Evolutionary conservation across 2,797 vertebrate species (phyloP), one percentile per base, ranked within the genome.

Genomic region (Acridotheres tristis): DNA sequence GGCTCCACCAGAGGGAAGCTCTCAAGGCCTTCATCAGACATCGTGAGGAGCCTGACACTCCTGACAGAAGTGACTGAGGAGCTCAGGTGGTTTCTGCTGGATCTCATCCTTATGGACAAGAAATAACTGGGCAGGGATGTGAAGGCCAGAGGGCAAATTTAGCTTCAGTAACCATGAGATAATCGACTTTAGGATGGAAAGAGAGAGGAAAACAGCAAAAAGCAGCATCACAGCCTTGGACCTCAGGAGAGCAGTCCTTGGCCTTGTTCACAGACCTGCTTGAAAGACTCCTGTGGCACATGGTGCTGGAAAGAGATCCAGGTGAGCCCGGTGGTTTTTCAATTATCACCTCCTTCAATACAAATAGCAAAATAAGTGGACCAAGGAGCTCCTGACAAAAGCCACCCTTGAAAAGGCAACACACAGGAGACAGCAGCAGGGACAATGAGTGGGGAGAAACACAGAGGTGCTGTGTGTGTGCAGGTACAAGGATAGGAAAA

Each of bases 251-350:
- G 11, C 32, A 61, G 32, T 23, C 20, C 68, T 45, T 38, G 30
- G 50, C 43, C 34, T 53, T 32, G 13, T 36, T 65, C 45, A 55
- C 23, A 48, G 38, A 65, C 23, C 15, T 47, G 6, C 36, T 6
- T 68, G 27, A 62, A 67, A 83, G 51, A 83, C 30, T 45, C 36
- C 29, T 3, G 5, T 18, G 12, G 43, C 30, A 75, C 5, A 21
- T 0, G 0, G 19, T 10, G 25, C 40, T 66, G 58, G 40, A 54
- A 9, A 82, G 20, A 50, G 27, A 10, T 17, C 42, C 54, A 69
- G 38, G 54, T 0, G 0, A 79, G 47, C 42, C 32, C 47, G 23
- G 11, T 55, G 7, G n/a, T 34, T 59, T 79, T 53, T 65, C 47
- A 69, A n/a, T 15, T 16, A 30, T 30, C n/a, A 76, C 42, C 25